A percentile compares a stretch with the other conserved stretches of the same genome.
These are phyloP conservation scores for Pygoscelis antarcticus DNA, from an alignment of 2,113 vertebrate species.

Conservation along the genomic window DNA sequence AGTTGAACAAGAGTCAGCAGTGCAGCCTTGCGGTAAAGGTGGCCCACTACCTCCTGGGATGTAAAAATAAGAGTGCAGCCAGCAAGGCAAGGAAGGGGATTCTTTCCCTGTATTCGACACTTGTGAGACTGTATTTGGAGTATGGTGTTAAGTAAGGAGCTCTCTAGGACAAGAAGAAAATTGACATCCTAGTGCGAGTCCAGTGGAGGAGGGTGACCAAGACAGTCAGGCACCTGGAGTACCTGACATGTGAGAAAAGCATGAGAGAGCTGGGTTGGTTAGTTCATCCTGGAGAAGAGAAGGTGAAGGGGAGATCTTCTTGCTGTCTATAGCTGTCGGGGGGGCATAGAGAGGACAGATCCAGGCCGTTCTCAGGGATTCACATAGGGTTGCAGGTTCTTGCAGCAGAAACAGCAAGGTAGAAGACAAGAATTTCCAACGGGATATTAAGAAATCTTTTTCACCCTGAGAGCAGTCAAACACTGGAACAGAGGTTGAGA, in stretches of 20 bases:
- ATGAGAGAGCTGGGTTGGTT: neutral
- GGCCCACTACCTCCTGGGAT: neutral
- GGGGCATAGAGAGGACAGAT: neutral
- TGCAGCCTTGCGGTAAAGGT: neutral
- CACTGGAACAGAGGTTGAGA: neutral
- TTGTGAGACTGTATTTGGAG: neutral
- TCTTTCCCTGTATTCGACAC: neutral
- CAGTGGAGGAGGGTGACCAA: neutral
- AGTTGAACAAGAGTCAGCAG: neutral
- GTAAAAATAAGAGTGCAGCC: neutral
- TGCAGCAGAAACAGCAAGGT: neutral
- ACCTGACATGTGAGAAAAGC: neutral
- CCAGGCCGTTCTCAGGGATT: neutral
- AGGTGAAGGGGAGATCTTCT: neutral
- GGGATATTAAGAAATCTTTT: neutral
- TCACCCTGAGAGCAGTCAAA: neutral
- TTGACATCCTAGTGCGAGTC: neutral
- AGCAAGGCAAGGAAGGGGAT: neutral
- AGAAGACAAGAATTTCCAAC: neutral
- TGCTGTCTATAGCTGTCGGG: neutral
- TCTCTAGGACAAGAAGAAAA: neutral
- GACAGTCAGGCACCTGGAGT: neutral
- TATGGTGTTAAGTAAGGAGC: neutral
- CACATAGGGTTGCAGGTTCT: too few species aligned
- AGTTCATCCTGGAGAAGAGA: neutral